Evolutionary conservation across 2,888 invertebrate species (phyloP).

Genomic region (Coleophora deauratella): DNA sequence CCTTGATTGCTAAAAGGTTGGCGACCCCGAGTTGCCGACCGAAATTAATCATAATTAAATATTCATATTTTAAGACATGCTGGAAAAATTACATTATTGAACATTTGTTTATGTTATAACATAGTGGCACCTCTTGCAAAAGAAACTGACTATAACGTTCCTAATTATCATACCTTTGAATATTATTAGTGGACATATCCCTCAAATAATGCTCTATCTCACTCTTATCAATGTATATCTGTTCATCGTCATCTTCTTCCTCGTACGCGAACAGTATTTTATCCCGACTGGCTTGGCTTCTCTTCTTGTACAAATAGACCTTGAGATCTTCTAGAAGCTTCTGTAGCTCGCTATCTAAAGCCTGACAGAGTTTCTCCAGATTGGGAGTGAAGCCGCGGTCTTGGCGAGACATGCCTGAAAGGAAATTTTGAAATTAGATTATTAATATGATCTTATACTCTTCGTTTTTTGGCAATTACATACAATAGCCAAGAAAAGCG

Average conservation of each 20-base stretch:
- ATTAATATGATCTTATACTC: too few species aligned
- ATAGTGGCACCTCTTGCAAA: too few species aligned
- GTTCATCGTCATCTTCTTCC: conserved; percentile 48
- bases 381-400: conserved; percentile 85
- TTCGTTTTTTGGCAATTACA: too few species aligned
- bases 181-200: conserved; percentile 56
- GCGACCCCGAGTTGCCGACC: too few species aligned
- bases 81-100: too few species aligned
- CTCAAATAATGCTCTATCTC: conserved; percentile 70
- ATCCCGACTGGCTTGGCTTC: conserved; percentile 22
- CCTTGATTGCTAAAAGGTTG: too few species aligned
- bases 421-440: conserved; percentile 3
- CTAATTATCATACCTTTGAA: conserved; percentile 47
- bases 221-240: conserved; percentile 59
- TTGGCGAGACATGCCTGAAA: conserved; percentile 79
- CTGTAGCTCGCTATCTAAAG: conserved; percentile 76
- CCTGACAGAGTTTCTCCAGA: conserved; percentile 80
- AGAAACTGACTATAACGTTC: too few species aligned
- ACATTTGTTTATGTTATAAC: too few species aligned
- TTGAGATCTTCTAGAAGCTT: conserved; percentile 80
- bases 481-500: too few species aligned
- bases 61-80: too few species aligned
- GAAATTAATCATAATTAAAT: too few species aligned
- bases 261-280: conserved; percentile 45
- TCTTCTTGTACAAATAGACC: conserved; percentile 77